Base-by-base conservation (phyloP, 2,113 vertebrate genomes). In the Cavia aperea region DNA sequence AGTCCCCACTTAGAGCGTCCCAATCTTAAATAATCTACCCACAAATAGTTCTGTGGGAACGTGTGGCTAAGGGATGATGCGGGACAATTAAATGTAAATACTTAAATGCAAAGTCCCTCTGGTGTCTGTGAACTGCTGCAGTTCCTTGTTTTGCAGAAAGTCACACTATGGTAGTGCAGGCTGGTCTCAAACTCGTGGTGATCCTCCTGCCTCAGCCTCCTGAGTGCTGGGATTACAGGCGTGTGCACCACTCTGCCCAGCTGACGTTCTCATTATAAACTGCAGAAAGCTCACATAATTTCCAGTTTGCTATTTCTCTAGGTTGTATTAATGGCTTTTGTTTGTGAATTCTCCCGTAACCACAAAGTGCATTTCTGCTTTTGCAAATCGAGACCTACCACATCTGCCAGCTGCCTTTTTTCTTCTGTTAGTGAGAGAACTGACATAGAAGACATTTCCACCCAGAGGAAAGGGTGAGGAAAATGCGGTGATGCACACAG, bases 221-320 rank as follows among this genome's bases (percentile, higher is more conserved):
- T 19, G 7, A n/a, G 36, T 70, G 33, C 66, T n/a, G 66, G 66
- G 36, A 70, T 70, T 18, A n/a, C 36, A 70, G 66, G 66, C n/a
- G 7, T n/a, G 16, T n/a, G 66, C 39, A 39, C 36, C 36, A 68
- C 16, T 36, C 33, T 9, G 66, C 33, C 66, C 1, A 6, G 70
- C 83, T 81, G 92, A 94, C 56, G 39, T 94, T 95, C 89, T 95
- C 31, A 84, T 78, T 91, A 60, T 88, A 86, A 83, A 93, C 95
- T 94, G 88, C 15, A 81, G 51, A 92, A 93, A 92, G 79, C 10
- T 89, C 89, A 66, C 16, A 82, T 91, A 62, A 81, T 91, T 86
- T 94, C 92, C 77, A 89, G 23, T 92, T 91, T 88, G 70, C 43
- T 87, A 33, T 92, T 82, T 93, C 81, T 94, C 54, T 86, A 63